Conservation (phyloP, 2,797 vertebrate species). For the Chrysocyon brachyurus region DNA sequence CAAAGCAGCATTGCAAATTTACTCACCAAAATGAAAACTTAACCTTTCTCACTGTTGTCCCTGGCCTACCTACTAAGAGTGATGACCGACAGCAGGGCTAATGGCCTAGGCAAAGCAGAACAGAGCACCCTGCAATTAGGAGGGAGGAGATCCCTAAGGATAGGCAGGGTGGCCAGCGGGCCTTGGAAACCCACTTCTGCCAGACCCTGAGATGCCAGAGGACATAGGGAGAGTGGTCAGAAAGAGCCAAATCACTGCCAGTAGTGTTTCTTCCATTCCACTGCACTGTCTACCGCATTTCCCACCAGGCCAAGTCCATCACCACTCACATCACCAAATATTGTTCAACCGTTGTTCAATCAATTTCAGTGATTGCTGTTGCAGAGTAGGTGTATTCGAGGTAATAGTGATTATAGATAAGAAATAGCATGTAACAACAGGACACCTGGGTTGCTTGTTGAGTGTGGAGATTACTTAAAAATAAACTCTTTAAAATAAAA, state of each 20-base stretch:
- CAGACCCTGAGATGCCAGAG: slow-evolving; percentile 5
- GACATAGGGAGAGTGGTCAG: background rate
- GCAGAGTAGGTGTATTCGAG: background rate
- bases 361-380: background rate
- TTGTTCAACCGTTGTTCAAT: background rate
- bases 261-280: background rate
- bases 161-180: background rate
- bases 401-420: background rate
- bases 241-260: background rate
- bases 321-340: background rate
- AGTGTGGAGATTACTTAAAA: background rate
- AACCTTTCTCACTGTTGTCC: slow-evolving; percentile 73
- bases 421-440: background rate
- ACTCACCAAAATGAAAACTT: slow-evolving; percentile 74
- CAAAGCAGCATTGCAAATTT: slow-evolving; percentile 78
- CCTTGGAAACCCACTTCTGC: background rate
- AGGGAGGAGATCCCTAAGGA: slow-evolving; percentile 46
- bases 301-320: background rate
- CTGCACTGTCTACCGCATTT: background rate
- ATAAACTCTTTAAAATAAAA: background rate
- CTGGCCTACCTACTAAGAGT: slow-evolving; percentile 50
- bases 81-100: slow-evolving; percentile 51
- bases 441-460: background rate
- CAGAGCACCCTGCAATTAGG: slow-evolving; percentile 69
- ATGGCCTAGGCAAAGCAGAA: background rate